Base-by-base conservation (phyloP, 2,113 vertebrate species). In the Rhinoptilus africanus region DNA sequence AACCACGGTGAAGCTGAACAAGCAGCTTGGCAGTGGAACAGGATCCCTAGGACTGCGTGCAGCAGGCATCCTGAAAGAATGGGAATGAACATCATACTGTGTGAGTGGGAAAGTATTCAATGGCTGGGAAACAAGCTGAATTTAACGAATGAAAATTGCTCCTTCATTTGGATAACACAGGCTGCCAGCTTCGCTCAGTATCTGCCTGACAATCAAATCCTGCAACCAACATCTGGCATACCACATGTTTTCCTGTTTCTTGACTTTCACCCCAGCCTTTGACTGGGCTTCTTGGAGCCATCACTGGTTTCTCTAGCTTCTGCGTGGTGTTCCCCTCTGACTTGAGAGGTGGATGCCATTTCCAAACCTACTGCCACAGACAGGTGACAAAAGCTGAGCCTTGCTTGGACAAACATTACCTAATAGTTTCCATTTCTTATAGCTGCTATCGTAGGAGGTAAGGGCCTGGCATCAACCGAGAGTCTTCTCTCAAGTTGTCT, bases 81-180 rank as follows among this genome's bases (percentile, higher is more conserved):
- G 28, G 41, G 92, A 57, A 32, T 14, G 20, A 93, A 62, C 60
- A 75, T 95, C 89, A 83, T 23, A 45, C 77, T 83, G 75, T 66
- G 91, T 85, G 67, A 79, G 67, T 74, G 50, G 83, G 66, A 93
- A 88, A 77, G 43, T 27, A 45, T 97, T 97, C 85, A 92, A 63
- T 43, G 95, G 82, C 76, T 94, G 92, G 79, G 90, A 96, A 97
- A 96, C 69, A 57, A 95, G 82, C 63, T 85, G 74, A 97, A 89
- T 95, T 89, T 95, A 96, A 92, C 74, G 43, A 96, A 96, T 62
- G 24, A 93, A 91, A 97, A 95, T 74, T 67, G 4, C 48, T 85
- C 43, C 68, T 85, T 80, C 59, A 8, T 50, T 77, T 92, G 43
- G 59, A 21, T n/a, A 74, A 34, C 12, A 50, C 20, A 54, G 77